Base-by-base conservation (phyloP, 2,113 vertebrate species). In the Clinocottus analis region DNA sequence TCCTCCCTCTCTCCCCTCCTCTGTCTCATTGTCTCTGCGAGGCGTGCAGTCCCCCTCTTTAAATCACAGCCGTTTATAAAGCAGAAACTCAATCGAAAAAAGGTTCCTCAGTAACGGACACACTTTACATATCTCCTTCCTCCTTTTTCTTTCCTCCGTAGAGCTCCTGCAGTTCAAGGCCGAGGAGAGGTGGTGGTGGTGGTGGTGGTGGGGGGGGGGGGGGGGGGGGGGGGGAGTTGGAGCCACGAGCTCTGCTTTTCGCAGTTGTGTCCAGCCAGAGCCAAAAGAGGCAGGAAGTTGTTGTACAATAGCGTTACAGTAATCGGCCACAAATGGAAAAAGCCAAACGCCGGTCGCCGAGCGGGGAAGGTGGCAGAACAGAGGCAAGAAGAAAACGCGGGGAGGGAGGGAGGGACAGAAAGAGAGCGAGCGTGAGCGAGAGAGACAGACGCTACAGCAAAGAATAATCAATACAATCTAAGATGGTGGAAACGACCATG, bases 241-340 rank as follows among this genome's bases (percentile, higher is more conserved):
- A 86, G 86, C 94, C 91, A 83, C 85, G 89, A 94, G 94, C 94
- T 93, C 90, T 93, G 94, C 91, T 85, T 93, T 60, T 90, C 92
- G 86, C 93, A 90, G 94, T 31, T 59, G 29, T 49, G 7, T 60
- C 31, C 21, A 94, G 93, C 87, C 78, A 66, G 91, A 91, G 94
- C 94, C 95, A 96, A 94, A 94, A 93, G 90, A 95, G 94, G 94
- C 94, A 96, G 94, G 96, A 96, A 94, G 94, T 95, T 94, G 93
- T 93, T 91, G 93, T 95, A 96, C 94, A 96, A 95, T 94, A 94
- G 94, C 86, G 90, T 95, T 95, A 94, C 95, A 96, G 95, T 95
- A 95, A 96, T 95, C 94, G 92, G 93, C 94, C 94, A 91, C 94
- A 93, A 96, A 95, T 92, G 94, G 94, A 96, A 96, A 96, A 95